A percentile compares a stretch with the other conserved stretches of the same genome.
Conservation (phyloP, 2,888 invertebrate species). For the Athalia circularis region DNA sequence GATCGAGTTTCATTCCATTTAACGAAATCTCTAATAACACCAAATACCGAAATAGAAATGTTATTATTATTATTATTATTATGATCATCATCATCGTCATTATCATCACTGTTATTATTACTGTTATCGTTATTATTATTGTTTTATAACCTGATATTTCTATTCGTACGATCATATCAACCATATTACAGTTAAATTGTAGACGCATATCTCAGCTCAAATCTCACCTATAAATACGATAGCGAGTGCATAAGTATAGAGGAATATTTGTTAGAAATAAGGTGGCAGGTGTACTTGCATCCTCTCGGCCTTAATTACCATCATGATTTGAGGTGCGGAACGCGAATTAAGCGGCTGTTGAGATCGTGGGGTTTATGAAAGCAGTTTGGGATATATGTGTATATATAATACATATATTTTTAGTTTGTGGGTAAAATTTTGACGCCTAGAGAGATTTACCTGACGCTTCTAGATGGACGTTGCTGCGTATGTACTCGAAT, state of each 20-base stretch:
- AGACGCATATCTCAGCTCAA: not conserved
- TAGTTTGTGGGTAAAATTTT: conserved; percentile 18
- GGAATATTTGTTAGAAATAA: conserved; percentile 35
- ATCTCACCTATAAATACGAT: conserved; percentile 30
- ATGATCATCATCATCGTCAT: not conserved
- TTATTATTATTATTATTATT: not conserved
- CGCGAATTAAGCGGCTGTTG: no score
- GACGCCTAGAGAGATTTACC: conserved; percentile 22
- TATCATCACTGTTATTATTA: not conserved
- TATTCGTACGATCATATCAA: not conserved
- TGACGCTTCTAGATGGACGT: not conserved
- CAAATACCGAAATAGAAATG: not conserved
- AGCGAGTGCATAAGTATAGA: not conserved
- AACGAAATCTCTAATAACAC: not conserved
- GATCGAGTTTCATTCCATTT: not conserved
- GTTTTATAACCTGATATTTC: not conserved
- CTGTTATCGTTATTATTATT: not conserved
- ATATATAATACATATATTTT: not conserved
- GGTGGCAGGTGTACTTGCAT: conserved; percentile 30
- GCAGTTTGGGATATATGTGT: no score
- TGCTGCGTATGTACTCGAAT: not conserved
- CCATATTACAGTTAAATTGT: not conserved
- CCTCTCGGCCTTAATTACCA: conserved; percentile 25
- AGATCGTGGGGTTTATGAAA: no score
- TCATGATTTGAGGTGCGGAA: not conserved